Evolutionary conservation across 2,113 vertebrate species (phyloP), one percentile per base, ranked within the genome.

Genomic region (Psephotus haematonotus): DNA sequence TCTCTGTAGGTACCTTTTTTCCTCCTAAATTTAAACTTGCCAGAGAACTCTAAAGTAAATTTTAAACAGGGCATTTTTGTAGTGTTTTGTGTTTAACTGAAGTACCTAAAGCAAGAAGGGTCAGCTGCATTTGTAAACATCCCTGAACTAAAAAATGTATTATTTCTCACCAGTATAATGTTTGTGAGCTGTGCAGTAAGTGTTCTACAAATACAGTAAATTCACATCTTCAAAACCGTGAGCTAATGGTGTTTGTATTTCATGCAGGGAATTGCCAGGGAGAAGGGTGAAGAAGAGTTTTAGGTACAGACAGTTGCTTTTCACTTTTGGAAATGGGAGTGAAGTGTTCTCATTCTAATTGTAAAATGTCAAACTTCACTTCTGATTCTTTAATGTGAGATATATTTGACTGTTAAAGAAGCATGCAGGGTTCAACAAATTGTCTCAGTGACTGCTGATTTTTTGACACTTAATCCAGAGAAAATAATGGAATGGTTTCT

Each of bases 241-340:
- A 75, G 74, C 28, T 78, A 50, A 18, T 75, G 80, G 46, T 2
- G 5, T 12, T 53, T 53, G 10, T 78, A 14, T 78, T 88, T 84
- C 24, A 4, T 29, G 33, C 2, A 31, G 18, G 23, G 19, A 10
- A 24, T 91, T 55, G 35, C n/a, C 63, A 64, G 39, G 24, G 62
- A 82, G 53, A 77, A 60, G 35, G 35, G 35, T 24, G 29, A 64
- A 28, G 29, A 37, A 50, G 33, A 37, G 13, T 39, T 85, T 87
- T 72, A 60, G 50, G 11, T 70, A 28, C 11, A 62, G 24, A 33
- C 9, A 47, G 4, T n/a, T 89, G 39, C 31, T 87, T 27, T 83
- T 77, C 13, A 8, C 24, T 72, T 89, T 37, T 0, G 0, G 37
- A 72, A 85, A 28, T 13, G 29, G 35, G 16, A 70, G 12, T n/a